Evolutionary conservation across 2,113 vertebrate species (phyloP).

Genomic region (Carettochelys insculpta): DNA sequence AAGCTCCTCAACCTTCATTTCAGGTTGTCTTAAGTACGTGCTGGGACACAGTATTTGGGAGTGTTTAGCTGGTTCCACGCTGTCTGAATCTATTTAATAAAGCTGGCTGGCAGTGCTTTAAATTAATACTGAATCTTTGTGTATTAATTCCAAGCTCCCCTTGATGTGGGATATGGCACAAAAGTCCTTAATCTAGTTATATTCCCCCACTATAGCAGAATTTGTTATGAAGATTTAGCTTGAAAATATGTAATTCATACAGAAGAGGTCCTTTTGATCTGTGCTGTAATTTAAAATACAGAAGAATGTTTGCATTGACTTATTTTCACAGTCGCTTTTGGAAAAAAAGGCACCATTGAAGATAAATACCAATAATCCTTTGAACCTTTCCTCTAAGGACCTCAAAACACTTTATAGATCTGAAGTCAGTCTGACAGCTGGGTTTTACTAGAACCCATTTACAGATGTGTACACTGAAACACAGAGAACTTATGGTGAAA

Average conservation of each 20-base stretch:
- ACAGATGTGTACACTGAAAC: background rate
- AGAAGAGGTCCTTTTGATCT: constrained; percentile 19
- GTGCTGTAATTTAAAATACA: constrained; percentile 38
- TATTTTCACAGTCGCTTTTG: constrained; percentile 13
- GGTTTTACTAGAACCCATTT: background rate
- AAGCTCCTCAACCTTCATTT: background rate
- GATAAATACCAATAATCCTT: background rate
- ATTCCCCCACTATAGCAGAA: constrained; percentile 4
- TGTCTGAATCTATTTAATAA: background rate
- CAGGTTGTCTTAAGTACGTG: background rate
- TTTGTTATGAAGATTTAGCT: constrained; percentile 38
- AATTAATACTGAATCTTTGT: background rate
- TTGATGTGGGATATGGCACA: background rate
- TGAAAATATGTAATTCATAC: background rate
- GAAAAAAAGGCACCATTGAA: background rate
- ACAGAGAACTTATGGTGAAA: background rate
- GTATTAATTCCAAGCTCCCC: constrained; percentile 29
- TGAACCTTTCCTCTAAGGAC: fast-evolving
- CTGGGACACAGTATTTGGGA: background rate
- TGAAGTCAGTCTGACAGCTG: background rate
- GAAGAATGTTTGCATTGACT: constrained; percentile 11
- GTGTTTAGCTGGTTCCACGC: background rate
- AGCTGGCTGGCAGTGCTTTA: background rate
- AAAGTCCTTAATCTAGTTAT: background rate
- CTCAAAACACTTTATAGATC: background rate